Base-by-base conservation (phyloP, 1,140 invertebrate species). In the Bombus affinis region DNA sequence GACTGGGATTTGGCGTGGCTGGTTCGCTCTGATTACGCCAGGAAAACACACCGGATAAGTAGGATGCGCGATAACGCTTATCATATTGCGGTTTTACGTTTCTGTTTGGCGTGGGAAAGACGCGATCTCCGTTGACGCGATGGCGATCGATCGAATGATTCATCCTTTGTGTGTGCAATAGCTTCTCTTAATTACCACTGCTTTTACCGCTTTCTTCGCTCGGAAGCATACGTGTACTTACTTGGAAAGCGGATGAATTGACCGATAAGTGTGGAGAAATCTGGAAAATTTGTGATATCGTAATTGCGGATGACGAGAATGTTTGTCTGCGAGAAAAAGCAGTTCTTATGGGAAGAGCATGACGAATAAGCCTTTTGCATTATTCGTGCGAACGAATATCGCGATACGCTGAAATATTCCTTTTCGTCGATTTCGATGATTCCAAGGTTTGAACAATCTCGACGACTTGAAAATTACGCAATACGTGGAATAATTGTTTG, bases 21-120 rank as follows among this genome's bases (percentile, higher is more conserved):
- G 25, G 3, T n/a, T 28, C 9, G 59, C 3, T 62, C 59, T 62
- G 59, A 62, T n/a, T 62, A 62, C 59, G 47, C 59, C 28, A n/a
- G 59, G 10, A 53, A 53, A 53, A 53, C 10, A n/a, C 10, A 32
- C 13, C 32, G 47, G 68, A 84, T 68, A 70, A 70, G 12, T 32
- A 28, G 47, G 57, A 44, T 57, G 39, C n/a, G 10, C 18, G 83
- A 79, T 84, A 84, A 79, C 66, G 37, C 83, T 84, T 84, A 84
- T 84, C 83, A 0, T 22, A 8, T 53, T 8, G 47, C 18, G 10
- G 9, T 76, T 37, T 13, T 25, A 35, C 68, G 3, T 68, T 18
- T 68, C 22, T 13, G 15, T 68, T 9, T 2, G 22, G 1, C 28
- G 13, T 6, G 18, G 44, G 35, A 76, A 35, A 76, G 44, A 0